A percentile compares a stretch with the other conserved stretches of the same genome.
Evolutionary conservation across 2,113 vertebrate species (phyloP).

Genomic region (Camelus dromedarius): DNA sequence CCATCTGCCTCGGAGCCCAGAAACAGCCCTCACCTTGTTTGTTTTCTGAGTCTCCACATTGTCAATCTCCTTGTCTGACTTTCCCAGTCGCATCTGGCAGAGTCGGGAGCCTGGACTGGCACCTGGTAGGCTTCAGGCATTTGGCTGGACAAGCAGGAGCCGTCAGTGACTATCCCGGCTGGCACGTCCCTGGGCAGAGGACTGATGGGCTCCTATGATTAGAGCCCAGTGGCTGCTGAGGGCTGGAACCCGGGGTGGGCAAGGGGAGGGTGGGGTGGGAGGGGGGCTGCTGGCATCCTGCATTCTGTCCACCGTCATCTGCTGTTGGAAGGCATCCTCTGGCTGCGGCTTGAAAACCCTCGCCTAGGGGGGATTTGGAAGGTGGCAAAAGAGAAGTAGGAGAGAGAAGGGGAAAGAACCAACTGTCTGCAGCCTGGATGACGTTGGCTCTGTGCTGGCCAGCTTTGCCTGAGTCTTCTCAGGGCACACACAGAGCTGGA

Average conservation of each 20-base stretch:
- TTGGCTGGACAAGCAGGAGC: slow-evolving; percentile 42
- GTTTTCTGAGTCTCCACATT: neutral
- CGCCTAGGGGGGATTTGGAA: neutral
- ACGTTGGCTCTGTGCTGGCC: neutral
- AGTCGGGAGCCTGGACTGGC: neutral
- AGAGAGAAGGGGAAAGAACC: neutral
- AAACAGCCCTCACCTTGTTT: neutral
- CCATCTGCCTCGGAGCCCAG: slow-evolving; percentile 43
- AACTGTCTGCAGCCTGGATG: neutral
- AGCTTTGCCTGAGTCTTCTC: neutral
- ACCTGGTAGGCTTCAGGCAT: neutral
- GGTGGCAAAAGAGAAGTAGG: neutral
- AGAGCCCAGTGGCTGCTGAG: neutral
- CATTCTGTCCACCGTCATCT: neutral
- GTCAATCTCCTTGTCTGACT: slow-evolving; percentile 64
- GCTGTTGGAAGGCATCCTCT: neutral
- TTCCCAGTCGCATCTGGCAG: slow-evolving; percentile 62
- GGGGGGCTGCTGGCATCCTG: neutral
- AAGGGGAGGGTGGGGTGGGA: too few relatives aligned
- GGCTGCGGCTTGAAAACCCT: neutral
- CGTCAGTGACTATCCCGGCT: slow-evolving; percentile 43
- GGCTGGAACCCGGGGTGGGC: neutral
- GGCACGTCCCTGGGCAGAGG: slow-evolving; percentile 14
- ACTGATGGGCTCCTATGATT: neutral
- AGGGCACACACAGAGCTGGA: neutral